A percentile compares a stretch with the other conserved stretches of the same genome.
These are phyloP conservation scores for Lasioglossum oenotherae DNA, from an alignment of 2,888 invertebrate genomes.

Conservation along the genomic window DNA sequence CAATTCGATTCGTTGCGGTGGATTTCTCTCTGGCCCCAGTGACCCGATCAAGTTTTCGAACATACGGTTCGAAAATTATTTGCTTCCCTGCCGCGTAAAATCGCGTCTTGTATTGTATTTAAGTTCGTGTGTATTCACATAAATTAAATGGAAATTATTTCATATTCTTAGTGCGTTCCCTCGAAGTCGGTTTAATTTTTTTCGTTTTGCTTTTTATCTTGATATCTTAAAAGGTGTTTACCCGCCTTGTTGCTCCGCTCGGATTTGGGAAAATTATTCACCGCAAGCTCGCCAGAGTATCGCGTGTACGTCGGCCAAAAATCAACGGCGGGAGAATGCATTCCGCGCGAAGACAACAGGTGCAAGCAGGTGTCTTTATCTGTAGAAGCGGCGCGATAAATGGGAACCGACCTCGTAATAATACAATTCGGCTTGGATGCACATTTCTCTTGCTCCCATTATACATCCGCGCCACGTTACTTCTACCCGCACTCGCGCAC, in stretches of 20 bases:
- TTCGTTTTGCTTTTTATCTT: too few species aligned
- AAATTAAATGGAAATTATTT: too few species aligned
- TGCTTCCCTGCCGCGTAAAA: not conserved
- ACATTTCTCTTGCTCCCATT: conserved; percentile 10
- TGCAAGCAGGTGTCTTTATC: conserved; percentile 46
- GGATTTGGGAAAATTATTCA: conserved; percentile 23
- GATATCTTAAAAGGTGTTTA: too few species aligned
- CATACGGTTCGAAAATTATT: not conserved
- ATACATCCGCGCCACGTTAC: not conserved
- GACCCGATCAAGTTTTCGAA: not conserved
- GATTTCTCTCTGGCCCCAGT: not conserved
- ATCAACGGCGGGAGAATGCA: conserved; percentile 24
- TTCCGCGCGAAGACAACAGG: conserved; percentile 42
- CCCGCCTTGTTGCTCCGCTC: not conserved
- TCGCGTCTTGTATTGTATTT: not conserved
- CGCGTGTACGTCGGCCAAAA: conserved; percentile 40
- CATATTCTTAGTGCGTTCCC: too few species aligned
- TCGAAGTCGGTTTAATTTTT: too few species aligned
- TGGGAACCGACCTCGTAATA: conserved; percentile 23
- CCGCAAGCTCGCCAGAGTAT: conserved; percentile 25
- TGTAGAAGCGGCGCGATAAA: conserved; percentile 18
- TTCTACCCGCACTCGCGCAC: not conserved
- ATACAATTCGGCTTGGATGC: conserved; percentile 32
- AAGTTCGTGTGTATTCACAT: too few species aligned
- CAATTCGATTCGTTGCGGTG: not conserved